These are phyloP conservation scores for Melanerpes aurifrons DNA, from an alignment of 2,113 vertebrate species.

Conservation along the genomic window DNA sequence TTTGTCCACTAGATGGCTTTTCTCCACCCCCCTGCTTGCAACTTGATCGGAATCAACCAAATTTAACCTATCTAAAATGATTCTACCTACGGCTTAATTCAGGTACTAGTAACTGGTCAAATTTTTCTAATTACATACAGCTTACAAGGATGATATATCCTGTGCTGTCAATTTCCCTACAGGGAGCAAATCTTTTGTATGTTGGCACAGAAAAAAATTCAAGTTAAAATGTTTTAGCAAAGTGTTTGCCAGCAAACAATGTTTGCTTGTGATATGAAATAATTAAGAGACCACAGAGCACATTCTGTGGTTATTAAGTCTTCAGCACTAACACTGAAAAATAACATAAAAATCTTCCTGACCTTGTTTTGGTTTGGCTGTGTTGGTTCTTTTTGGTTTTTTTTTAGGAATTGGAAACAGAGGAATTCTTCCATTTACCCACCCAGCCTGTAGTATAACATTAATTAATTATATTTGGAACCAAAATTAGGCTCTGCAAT, in stretches of 20 bases:
- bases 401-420: neutral
- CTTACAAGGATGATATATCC: neutral
- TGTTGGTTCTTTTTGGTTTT: no score
- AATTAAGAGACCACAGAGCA: neutral
- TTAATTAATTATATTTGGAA: conserved; percentile 62
- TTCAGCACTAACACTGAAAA: conserved; percentile 5
- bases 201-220: neutral
- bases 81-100: neutral
- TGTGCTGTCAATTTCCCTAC: neutral
- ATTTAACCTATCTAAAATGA: neutral
- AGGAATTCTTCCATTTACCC: neutral
- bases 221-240: neutral
- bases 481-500: conserved; percentile 34
- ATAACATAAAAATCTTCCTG: neutral
- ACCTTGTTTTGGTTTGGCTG: conserved; percentile 25
- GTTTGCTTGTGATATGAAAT: conserved; percentile 3
- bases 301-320: neutral
- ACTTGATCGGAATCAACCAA: neutral
- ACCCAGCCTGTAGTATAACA: conserved; percentile 4
- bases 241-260: neutral
- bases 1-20: conserved; percentile 66
- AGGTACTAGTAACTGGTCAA: neutral
- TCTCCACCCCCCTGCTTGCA: neutral
- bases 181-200: rapidly evolving
- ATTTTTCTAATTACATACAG: neutral